Evolutionary conservation across 2,888 invertebrate genomes (phyloP).

Genomic region (Rhagonycha fulva): DNA sequence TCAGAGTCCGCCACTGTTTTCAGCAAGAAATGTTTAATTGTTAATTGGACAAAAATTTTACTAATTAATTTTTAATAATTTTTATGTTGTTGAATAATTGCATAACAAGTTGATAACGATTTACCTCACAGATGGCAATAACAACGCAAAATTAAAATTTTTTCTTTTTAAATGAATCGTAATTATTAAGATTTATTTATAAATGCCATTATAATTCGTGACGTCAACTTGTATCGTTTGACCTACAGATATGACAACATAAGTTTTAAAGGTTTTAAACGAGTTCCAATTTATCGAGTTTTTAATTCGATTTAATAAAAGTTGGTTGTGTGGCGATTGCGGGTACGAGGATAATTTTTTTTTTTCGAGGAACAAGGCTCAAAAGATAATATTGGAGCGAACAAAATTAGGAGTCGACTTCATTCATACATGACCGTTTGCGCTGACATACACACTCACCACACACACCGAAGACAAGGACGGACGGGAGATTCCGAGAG

Average conservation of each 20-base stretch:
- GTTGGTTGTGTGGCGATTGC: not conserved
- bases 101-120: not conserved
- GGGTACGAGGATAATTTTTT: not conserved
- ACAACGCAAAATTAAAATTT: not conserved
- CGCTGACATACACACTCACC: not conserved
- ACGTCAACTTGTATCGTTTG: not conserved
- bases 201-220: not conserved
- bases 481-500: slow-evolving; percentile 52
- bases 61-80: no score
- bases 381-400: not conserved
- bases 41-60: no score
- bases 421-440: slow-evolving; percentile 23
- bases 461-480: slow-evolving; percentile 42
- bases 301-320: not conserved
- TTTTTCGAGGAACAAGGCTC: not conserved
- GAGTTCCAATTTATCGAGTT: not conserved
- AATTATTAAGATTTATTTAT: not conserved
- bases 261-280: not conserved
- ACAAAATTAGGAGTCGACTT: slow-evolving; percentile 18
- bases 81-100: no score
- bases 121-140: not conserved
- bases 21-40: no score
- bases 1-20: no score
- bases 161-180: not conserved
- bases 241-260: not conserved